A percentile compares a stretch with the other conserved stretches of the same genome.
phyloP scores from a whole-genome alignment of 2,797 vertebrate species.

The Argentina silus region DNA sequence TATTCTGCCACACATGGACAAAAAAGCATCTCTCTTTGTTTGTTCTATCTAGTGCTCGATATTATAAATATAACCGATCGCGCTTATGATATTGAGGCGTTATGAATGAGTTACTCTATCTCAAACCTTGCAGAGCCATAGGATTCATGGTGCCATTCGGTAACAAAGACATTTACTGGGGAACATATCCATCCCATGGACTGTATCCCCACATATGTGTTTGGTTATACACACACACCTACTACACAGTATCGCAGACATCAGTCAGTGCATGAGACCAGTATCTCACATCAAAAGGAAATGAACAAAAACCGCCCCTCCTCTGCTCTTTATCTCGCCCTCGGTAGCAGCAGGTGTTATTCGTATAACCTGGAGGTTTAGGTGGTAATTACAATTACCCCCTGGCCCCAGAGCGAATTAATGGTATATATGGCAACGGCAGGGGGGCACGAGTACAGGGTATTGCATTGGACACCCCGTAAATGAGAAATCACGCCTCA shows the following conservation, averaged over 20 bases:
- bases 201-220: background rate
- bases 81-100: too few relatives aligned
- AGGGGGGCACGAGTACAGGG: slow-evolving; percentile 50
- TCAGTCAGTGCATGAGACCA: slow-evolving; percentile 56
- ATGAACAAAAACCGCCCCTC: slow-evolving; percentile 11
- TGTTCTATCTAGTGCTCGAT: too few relatives aligned
- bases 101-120: too few relatives aligned
- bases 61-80: too few relatives aligned
- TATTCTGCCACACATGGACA: background rate
- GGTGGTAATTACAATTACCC: slow-evolving; percentile 66
- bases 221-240: slow-evolving; percentile 30
- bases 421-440: slow-evolving; percentile 42
- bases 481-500: slow-evolving; percentile 74
- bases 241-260: slow-evolving; percentile 27
- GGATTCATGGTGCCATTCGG: too few relatives aligned
- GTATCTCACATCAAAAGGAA: slow-evolving; percentile 71
- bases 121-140: too few relatives aligned
- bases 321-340: slow-evolving; percentile 16
- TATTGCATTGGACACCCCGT: slow-evolving; percentile 47
- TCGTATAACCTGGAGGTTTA: slow-evolving; percentile 69
- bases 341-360: slow-evolving; percentile 82
- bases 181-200: too few relatives aligned
- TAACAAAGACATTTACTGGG: too few relatives aligned
- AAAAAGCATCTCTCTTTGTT: background rate
- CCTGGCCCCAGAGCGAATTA: slow-evolving; percentile 52